Evolutionary conservation across 2,888 invertebrate species (phyloP).

Genomic region (Ephialtes manifestator): DNA sequence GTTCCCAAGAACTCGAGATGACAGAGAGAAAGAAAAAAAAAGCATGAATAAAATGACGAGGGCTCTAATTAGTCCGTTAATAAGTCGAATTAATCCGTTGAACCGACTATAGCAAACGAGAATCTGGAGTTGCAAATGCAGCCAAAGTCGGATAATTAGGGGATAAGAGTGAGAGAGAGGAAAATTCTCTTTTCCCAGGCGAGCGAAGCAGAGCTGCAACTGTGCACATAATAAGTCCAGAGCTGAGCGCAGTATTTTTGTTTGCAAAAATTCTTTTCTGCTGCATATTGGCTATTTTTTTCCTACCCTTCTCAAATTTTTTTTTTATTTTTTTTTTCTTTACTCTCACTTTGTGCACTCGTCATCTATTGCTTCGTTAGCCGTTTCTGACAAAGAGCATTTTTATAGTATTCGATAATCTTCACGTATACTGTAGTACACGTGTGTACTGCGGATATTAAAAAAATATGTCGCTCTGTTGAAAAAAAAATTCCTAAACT

Average conservation of each 20-base stretch:
- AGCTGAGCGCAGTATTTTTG: neutral
- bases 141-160: slow-evolving; percentile 58
- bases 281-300: slow-evolving; percentile 16
- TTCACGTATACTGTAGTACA: neutral
- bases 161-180: slow-evolving; percentile 39
- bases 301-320: slow-evolving; percentile 24
- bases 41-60: neutral
- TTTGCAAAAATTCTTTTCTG: slow-evolving; percentile 28
- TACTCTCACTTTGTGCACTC: neutral
- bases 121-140: slow-evolving; percentile 41
- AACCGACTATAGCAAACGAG: slow-evolving; percentile 32
- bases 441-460: neutral
- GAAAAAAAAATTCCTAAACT: too few relatives aligned
- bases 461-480: too few relatives aligned
- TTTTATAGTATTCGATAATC: slow-evolving; percentile 32
- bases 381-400: slow-evolving; percentile 32
- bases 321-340: neutral
- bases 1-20: neutral
- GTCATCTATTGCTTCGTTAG: slow-evolving; percentile 37
- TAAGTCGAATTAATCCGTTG: slow-evolving; percentile 47
- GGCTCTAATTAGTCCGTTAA: slow-evolving; percentile 51
- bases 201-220: neutral
- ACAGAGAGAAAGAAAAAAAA: neutral
- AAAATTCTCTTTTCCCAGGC: neutral
- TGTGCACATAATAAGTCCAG: neutral